Evolutionary conservation across 2,797 vertebrate species (phyloP), one percentile per base, ranked within the genome.

Genomic region (Sandelia bainsii): DNA sequence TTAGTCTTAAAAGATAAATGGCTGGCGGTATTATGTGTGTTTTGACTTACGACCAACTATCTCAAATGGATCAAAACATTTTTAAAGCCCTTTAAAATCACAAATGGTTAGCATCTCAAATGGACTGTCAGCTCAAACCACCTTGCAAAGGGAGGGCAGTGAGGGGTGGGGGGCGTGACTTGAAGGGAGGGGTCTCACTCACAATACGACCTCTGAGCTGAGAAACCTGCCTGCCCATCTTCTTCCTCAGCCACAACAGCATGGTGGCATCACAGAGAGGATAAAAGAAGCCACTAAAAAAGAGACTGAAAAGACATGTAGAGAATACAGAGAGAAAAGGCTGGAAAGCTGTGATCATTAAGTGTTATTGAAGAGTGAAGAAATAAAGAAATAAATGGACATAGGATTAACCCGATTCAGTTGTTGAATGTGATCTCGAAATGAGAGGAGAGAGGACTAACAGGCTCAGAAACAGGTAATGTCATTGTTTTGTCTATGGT

Each of bases 181-280:
- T 58, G 68, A 62, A 72, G 77, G 87, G 87, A 83, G 86, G 82
- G 68, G 75, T 79, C 74, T 73, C 52, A 16, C 37, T 51, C 81
- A 87, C 72, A 88, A 78, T 69, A 67, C 69, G 0, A 71, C 68
- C 80, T 80, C 82, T 86, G 72, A 82, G 86, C 83, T 84, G 81
- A 69, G 77, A 72, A 80, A 85, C 67, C 79, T 62, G 58, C 52
- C 62, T 48, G 62, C 42, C 23, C 1, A 48, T 52, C 45, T 79
- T 45, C 69, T 22, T 66, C 57, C 74, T 79, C 79, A 64, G 58
- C 48, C 50, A 57, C 62, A 76, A 1, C 70, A 56, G 62, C 58
- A 2, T 40, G 49, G 49, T 6, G 8, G 45, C 68, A 14, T 56
- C 8, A 20, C 34, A 67, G 57, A 42, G 42, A 37, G 57, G 49